Percentiles rank a stretch among this genome's conserved stretches.
Evolutionary conservation across 2,113 vertebrate genomes (phyloP).

Genomic region (Typhlomys cinereus): DNA sequence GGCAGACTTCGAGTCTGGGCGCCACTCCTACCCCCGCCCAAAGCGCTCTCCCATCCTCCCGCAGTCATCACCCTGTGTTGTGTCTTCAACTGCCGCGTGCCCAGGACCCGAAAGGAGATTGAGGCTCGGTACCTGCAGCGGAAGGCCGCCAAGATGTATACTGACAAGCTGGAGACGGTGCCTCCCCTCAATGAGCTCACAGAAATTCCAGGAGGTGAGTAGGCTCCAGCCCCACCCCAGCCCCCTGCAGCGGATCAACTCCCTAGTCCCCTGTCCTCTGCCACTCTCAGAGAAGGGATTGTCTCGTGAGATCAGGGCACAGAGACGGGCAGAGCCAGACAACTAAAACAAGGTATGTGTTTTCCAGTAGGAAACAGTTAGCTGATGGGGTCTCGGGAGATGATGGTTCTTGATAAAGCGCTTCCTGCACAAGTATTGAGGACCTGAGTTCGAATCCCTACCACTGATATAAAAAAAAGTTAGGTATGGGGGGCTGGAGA

Average conservation of each 20-base stretch:
- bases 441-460: neutral
- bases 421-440: neutral
- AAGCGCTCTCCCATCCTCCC: neutral
- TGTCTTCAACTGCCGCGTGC: conserved; percentile 98
- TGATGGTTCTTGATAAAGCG: neutral
- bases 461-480: neutral
- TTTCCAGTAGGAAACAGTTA: neutral
- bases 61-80: conserved; percentile 97
- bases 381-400: neutral
- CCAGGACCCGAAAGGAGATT: conserved; percentile 96
- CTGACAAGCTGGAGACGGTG: conserved; percentile 95
- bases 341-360: neutral
- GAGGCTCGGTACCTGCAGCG: conserved; percentile 94
- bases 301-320: neutral
- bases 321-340: neutral
- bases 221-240: fast-evolving
- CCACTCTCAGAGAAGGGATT: neutral
- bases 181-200: conserved; percentile 94
- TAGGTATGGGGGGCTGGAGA: too few species aligned
- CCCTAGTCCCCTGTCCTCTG: neutral
- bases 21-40: neutral
- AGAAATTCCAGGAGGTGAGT: conserved; percentile 91
- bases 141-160: conserved; percentile 94
- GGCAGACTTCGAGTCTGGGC: neutral
- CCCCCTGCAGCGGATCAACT: neutral